Evolutionary conservation across 1,140 invertebrate genomes (phyloP), one percentile per base, ranked within the genome.

Genomic region (Bombus balteatus): DNA sequence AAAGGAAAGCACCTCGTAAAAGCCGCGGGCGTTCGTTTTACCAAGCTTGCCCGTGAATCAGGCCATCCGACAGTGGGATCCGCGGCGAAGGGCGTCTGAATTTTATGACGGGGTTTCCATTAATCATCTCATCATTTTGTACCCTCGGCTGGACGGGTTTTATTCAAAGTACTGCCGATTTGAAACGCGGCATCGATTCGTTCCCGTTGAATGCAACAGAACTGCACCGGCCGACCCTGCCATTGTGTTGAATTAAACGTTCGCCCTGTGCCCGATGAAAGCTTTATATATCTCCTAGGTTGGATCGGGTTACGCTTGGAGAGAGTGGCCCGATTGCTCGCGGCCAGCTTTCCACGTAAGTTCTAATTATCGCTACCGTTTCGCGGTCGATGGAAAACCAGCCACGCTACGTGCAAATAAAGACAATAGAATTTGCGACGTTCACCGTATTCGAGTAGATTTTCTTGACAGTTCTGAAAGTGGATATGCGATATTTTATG

Each of bases 201-300:
- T 81, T 59, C 84, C 18, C 71, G 84, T 66, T 85, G 77, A 85
- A 85, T 85, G 70, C 84, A 85, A 75, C 78, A 72, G 43, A 77
- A 37, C 57, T n/a, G 22, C 68, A 3, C n/a, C n/a, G 70, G 8
- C 18, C 71, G 77, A 15, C 70, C 22, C 79, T 3, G 79, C 59
- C 84, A 81, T 85, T 85, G 78, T 81, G 84, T 43, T 75, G 78
- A 85, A 85, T 85, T 81, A 85, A 85, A 81, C 84, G 84, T 81
- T 80, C 68, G 22, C 53, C 57, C 76, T 59, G 74, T 47, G 79
- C 41, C 37, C 88, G 74, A 88, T 79, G 83, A 39, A 75, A 59
- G 43, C 37, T 59, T 53, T 65, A 80, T 85, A 71, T 72, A 85
- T 70, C 32, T 79, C 9, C 43, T 37, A 37, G 18, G 25, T 6